Evolutionary conservation across 2,888 invertebrate species (phyloP).

Genomic region (Thysanoteuthis rhombus): DNA sequence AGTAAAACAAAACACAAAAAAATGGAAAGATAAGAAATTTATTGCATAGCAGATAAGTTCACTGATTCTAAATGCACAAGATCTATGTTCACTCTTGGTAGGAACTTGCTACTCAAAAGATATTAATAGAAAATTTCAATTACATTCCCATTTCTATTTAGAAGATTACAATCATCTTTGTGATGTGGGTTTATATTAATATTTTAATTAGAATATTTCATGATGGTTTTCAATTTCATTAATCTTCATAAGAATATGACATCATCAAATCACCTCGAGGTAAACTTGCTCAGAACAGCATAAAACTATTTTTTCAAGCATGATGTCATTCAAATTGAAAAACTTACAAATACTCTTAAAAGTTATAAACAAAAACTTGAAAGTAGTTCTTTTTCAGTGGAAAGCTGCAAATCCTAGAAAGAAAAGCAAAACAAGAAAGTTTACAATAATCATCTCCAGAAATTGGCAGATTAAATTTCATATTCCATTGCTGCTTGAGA

Average conservation of each 20-base stretch:
- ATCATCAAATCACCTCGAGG: not conserved
- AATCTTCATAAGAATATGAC: not conserved
- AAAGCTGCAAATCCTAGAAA: not conserved
- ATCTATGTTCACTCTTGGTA: too few species aligned
- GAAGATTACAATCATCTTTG: not conserved
- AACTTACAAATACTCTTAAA: not conserved
- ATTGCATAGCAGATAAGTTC: too few species aligned
- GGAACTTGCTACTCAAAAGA: too few species aligned
- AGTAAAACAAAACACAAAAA: too few species aligned
- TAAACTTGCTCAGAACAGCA: not conserved
- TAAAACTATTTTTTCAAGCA: not conserved
- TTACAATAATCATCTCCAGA: not conserved
- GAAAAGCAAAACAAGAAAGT: not conserved
- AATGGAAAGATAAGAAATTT: too few species aligned
- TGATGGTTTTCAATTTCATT: not conserved
- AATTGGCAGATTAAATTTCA: not conserved
- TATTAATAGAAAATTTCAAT: not conserved
- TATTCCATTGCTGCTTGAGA: not conserved
- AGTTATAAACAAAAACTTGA: not conserved
- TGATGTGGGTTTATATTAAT: not conserved
- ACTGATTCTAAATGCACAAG: too few species aligned
- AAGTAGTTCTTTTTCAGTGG: too few species aligned
- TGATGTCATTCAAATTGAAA: not conserved
- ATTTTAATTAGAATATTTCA: not conserved
- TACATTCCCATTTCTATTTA: not conserved